A percentile compares a stretch with the other conserved stretches of the same genome.
Evolutionary conservation across 2,888 invertebrate genomes (phyloP).

Genomic region (Brassicogethes aeneus): DNA sequence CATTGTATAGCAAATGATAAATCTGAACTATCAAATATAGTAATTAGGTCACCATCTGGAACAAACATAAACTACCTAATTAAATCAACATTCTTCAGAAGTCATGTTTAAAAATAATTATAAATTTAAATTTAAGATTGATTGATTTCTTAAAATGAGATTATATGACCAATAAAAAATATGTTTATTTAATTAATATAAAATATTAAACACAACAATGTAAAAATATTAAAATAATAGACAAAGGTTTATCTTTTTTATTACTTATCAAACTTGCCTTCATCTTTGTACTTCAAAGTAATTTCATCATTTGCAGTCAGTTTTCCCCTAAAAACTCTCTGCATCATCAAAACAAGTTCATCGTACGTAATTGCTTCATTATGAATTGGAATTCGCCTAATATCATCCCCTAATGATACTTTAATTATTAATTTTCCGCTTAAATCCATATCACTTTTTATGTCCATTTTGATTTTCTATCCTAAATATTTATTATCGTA

Average conservation of each 20-base stretch:
- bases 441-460: slow-evolving; percentile 40
- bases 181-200: background rate
- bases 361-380: slow-evolving; percentile 65
- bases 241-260: too few species aligned
- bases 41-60: slow-evolving; percentile 61
- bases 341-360: slow-evolving; percentile 64
- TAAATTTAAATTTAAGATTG: too few species aligned
- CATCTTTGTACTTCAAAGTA: slow-evolving; percentile 62
- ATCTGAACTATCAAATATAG: slow-evolving; percentile 62
- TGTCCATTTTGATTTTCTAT: slow-evolving; percentile 33
- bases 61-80: slow-evolving; percentile 17
- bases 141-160: too few species aligned
- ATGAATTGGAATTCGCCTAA: slow-evolving; percentile 58
- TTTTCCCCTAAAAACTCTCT: slow-evolving; percentile 57
- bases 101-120: background rate
- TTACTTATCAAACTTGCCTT: slow-evolving; percentile 52
- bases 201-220: background rate
- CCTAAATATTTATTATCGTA: too few species aligned
- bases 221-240: too few species aligned
- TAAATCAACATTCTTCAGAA: background rate
- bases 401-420: slow-evolving; percentile 56
- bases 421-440: slow-evolving; percentile 47
- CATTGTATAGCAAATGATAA: slow-evolving; percentile 61
- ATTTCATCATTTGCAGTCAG: slow-evolving; percentile 56
- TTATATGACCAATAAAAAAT: background rate